Evolutionary conservation across 2,797 vertebrate species (phyloP).

Genomic region (Catostomus latipinnis): DNA sequence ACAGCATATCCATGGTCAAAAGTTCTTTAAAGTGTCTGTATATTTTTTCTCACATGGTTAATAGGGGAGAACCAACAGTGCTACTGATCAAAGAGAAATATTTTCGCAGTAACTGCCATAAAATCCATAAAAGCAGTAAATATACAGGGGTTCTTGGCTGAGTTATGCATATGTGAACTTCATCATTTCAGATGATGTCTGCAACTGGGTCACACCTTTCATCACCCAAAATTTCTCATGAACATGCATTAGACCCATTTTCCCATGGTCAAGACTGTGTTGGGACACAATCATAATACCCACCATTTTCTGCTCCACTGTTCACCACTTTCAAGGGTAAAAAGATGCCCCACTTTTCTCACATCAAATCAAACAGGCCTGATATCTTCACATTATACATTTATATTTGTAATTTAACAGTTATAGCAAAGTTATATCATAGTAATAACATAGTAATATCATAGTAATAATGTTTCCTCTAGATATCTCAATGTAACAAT

Average conservation of each 20-base stretch:
- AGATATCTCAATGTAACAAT: too few species aligned
- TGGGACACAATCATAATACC: conserved; percentile 18
- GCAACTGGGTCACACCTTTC: conserved; percentile 47
- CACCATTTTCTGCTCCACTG: conserved; percentile 37
- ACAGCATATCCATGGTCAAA: not conserved
- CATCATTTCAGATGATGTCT: conserved; percentile 60
- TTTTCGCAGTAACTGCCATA: not conserved
- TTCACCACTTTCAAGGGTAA: conserved; percentile 45
- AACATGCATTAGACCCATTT: conserved; percentile 53
- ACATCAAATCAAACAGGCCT: not conserved
- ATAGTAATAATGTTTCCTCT: too few species aligned
- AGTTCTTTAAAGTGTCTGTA: not conserved
- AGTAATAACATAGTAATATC: too few species aligned
- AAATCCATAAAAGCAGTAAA: not conserved
- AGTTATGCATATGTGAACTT: conserved; percentile 33
- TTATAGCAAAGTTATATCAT: too few species aligned
- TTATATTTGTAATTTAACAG: too few species aligned
- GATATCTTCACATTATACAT: too few species aligned
- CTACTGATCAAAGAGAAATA: not conserved
- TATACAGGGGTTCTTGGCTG: not conserved
- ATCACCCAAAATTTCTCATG: conserved; percentile 53
- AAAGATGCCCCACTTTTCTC: conserved; percentile 37
- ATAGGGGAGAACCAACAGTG: not conserved
- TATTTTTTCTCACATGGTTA: not conserved
- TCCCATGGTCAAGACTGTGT: conserved; percentile 43